Percentiles rank a stretch among this genome's conserved stretches.
Evolutionary conservation across 2,797 vertebrate species (phyloP).

Genomic region (Coccyzus lansbergi): DNA sequence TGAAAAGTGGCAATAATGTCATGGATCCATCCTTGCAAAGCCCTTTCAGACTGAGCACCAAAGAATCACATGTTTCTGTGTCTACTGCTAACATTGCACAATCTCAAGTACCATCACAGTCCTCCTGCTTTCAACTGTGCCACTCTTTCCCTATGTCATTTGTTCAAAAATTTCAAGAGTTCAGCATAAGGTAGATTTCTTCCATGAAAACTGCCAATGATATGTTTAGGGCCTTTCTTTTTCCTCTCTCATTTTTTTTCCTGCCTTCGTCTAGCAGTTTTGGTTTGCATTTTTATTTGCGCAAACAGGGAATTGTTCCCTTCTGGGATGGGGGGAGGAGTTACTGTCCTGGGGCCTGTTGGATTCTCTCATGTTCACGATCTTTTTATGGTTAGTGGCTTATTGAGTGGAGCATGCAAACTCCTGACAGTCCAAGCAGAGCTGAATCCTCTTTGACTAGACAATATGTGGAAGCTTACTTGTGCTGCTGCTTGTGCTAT

Average conservation of each 20-base stretch:
- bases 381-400: neutral
- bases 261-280: neutral
- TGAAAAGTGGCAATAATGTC: neutral
- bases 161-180: neutral
- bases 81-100: fast-evolving
- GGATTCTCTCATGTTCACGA: neutral
- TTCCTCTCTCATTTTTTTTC: neutral
- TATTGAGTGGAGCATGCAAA: neutral
- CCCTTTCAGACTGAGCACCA: neutral
- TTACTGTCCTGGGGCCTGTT: neutral
- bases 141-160: neutral
- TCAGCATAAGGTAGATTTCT: neutral
- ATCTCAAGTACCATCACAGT: neutral
- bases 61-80: neutral
- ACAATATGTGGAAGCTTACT: neutral
- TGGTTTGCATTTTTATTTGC: neutral
- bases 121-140: neutral
- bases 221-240: neutral
- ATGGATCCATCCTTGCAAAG: neutral
- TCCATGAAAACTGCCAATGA: neutral
- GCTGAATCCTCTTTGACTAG: neutral
- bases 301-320: neutral
- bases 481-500: neutral
- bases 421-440: neutral
- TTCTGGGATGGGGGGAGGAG: neutral